A percentile compares a stretch with the other conserved stretches of the same genome.
Conservation (phyloP, 2,888 invertebrate genomes). For the Megamerina dolium region DNA sequence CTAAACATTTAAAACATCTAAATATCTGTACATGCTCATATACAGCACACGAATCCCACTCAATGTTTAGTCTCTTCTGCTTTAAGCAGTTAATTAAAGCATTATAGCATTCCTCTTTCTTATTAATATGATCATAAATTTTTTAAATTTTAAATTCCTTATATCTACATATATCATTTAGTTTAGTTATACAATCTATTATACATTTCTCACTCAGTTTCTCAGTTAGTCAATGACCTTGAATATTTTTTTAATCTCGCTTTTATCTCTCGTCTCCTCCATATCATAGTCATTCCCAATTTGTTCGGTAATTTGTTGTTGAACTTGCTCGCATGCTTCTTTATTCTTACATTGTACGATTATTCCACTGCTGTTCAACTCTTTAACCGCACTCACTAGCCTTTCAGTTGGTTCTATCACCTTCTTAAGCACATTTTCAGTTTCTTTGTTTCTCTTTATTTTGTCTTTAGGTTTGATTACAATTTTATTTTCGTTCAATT, state of each 20-base stretch:
- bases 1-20: background rate
- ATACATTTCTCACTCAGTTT: background rate
- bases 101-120: slow-evolving; percentile 5
- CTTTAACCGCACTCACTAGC: background rate
- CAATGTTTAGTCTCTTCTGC: background rate
- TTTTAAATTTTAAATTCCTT: slow-evolving; percentile 4
- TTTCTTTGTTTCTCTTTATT: slow-evolving; percentile 3
- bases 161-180: slow-evolving; percentile 1
- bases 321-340: slow-evolving; percentile 1
- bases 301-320: background rate
- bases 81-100: background rate
- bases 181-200: slow-evolving; percentile 4
- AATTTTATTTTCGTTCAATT: too few species aligned
- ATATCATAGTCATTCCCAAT: slow-evolving; percentile 1
- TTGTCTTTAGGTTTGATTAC: slow-evolving; percentile 7
- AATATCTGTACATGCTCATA: too few species aligned
- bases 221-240: slow-evolving; percentile 5
- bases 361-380: slow-evolving; percentile 4
- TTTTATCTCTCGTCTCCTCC: slow-evolving; percentile 2
- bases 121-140: background rate
- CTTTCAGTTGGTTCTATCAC: slow-evolving; percentile 3
- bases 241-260: slow-evolving; percentile 1
- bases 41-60: too few species aligned
- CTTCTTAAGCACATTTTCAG: too few species aligned
- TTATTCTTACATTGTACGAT: slow-evolving; percentile 3